Base-by-base conservation (phyloP, 1,140 invertebrate species). In the Pseudomyrmex dendroicus region DNA sequence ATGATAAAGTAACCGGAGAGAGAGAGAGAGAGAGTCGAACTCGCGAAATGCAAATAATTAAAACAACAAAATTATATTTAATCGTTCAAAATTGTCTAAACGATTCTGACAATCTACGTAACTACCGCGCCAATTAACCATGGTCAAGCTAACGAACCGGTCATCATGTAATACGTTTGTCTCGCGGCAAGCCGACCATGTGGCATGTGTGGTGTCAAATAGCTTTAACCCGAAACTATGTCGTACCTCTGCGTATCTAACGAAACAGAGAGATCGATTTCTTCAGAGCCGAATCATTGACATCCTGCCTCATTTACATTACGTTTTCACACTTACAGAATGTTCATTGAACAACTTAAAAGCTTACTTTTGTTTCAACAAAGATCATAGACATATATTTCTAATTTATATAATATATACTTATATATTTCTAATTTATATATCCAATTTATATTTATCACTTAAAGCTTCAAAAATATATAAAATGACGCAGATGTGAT, bases 31-130 rank as follows among this genome's bases (percentile, higher is more conserved):
- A 7, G 35, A 35, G 5, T 67, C 35, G 20, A 50, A 20, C 50
- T 22, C 35, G 35, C 50, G 9, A 46, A 35, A 35, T 56, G 50
- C 63, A 77, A 77, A 77, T 68, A 77, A 17, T 46, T 3, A 54
- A 46, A 20, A 22, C 63, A 68, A n/a, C n/a, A n/a, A n/a, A n/a
- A 77, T 77, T 77, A 77, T 35, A 35, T 77, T 77, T 67, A 35
- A n/a, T 56, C 50, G 22, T 56, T 56, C 50, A 17, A 35, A 35
- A n/a, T 68, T 67, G 35, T 77, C 50, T 77, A 68, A 77, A 68
- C 50, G 50, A 12, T 25, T 20, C 68, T 74, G 59, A 77, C 50
- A 68, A 77, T 77, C 50, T 77, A 57, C 15, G 50, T 46, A 77
- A 77, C 50, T 46, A 68, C 57, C 20, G 12, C 57, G 57, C 57